Base-by-base conservation (phyloP, 1,140 invertebrate species). In the Saccostrea cuccullata region DNA sequence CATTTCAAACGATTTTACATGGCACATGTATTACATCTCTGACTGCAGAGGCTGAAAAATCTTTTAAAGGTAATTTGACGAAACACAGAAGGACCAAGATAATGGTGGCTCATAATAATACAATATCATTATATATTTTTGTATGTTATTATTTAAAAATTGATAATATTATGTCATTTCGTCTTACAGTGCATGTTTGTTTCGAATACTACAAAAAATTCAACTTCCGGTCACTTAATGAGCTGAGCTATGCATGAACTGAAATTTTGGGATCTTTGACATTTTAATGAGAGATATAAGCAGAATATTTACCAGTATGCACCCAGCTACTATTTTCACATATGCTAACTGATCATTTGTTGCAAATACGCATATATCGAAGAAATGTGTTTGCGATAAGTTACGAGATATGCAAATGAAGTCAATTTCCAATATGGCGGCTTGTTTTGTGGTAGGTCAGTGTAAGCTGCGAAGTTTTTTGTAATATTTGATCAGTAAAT, bases 391-490 rank as follows among this genome's bases (percentile, higher is more conserved):
- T 17, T 64, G 58, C 58, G 17, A 30, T 77, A 30, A 77, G 70
- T 40, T 77, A 77, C 70, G 70, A 30, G 70, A 77, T 77, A 77
- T 77, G 70, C 70, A 77, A 77, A 77, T 77, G 70, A 77, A 30
- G 70, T 30, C 70, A 77, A 40, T 77, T 64, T 77, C 70, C 70
- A 77, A 77, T 36, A 77, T 77, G 70, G 70, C 70, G 70, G 70
- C 70, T 77, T 77, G 70, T 77, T 77, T 77, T 77, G 70, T 77
- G 70, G 70, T 77, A 77, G 70, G 70, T 77, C 70, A 77, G 70
- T 77, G 26, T 3, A 11, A 36, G 26, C 15, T 13, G 30, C 15
- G 15, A 36, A 77, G 23, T 30, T 77, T 11, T 77, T 26, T 36
- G 26, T 36, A 77, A 15, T 15, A 30, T 30, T 77, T 77, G 13